Conservation (phyloP, 2,113 vertebrate genomes). For the Muntiacus reevesi region DNA sequence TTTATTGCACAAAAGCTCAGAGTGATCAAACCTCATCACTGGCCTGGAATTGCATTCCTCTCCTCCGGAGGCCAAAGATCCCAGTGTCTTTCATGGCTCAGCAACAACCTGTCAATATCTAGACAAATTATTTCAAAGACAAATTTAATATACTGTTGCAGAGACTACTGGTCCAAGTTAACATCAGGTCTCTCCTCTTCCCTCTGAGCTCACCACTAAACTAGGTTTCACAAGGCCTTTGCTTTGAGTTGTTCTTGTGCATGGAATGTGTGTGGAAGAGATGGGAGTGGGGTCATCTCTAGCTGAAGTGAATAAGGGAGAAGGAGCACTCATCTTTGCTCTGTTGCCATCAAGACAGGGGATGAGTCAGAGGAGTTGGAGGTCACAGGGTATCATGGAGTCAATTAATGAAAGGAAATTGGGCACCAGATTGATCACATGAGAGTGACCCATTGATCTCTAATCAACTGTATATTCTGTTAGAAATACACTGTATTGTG, state of each 20-base stretch:
- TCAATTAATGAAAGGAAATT: background rate
- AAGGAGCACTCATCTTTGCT: background rate
- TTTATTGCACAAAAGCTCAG: too few species aligned
- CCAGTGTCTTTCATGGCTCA: too few species aligned
- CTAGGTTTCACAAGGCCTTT: background rate
- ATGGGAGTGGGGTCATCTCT: background rate
- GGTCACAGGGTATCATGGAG: background rate
- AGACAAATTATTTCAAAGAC: background rate
- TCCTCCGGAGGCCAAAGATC: too few species aligned
- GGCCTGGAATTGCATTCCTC: too few species aligned
- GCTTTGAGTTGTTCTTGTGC: background rate
- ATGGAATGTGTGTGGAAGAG: background rate
- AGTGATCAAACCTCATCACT: too few species aligned
- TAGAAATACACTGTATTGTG: background rate
- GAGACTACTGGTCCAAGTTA: background rate
- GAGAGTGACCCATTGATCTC: background rate
- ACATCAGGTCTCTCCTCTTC: background rate
- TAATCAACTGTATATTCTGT: background rate
- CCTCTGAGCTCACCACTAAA: background rate
- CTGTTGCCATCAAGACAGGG: background rate
- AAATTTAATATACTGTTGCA: background rate
- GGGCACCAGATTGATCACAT: background rate
- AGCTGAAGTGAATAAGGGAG: background rate
- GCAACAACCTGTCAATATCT: background rate
- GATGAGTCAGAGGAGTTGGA: background rate